Base-by-base conservation (phyloP, 2,113 vertebrate species). In the Myodes glareolus region DNA sequence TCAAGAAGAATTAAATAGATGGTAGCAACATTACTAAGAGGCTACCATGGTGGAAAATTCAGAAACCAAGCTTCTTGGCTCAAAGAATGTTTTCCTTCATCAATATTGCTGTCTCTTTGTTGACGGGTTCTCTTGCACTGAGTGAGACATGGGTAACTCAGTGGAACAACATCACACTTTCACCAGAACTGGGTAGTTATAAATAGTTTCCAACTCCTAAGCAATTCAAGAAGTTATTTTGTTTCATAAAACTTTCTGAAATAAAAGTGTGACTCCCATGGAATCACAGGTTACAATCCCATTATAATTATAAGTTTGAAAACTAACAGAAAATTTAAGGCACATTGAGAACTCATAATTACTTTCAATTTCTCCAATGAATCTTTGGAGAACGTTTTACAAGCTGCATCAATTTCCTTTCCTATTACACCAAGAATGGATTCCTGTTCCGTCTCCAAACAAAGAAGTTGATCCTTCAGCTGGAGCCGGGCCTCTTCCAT, bases 321-420 rank as follows among this genome's bases (percentile, higher is more conserved):
- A 97, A 93, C 21, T 52, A 95, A 95, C 45, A 58, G 52, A 97
- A 98, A 93, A 86, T 19, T 8, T 82, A 93, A 87, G 85, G 91
- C 36, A 96, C 39, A 96, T 25, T 93, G 80, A 98, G 92, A 98
- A 97, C 2, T 94, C 63, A 95, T 81, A 98, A 97, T 98, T 99
- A 99, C 99, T 99, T 99, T 99, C 27, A 99, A 98, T 98, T 99
- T 99, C 88, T 99, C 99, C 94, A 98, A 89, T 0, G 98, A 99
- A 52, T 99, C 99, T 70, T 97, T 98, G 31, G 98, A 99, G 95
- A 99, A 98, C 68, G 98, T 96, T 95, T 99, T 98, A 98, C 99
- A 99, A 76, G 98, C 99, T 70, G 98, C 65, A 97, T 99, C 99
- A 91, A 99, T 99, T 98, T 99, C 99, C 75, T 98, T 98, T 88